Base-by-base conservation (phyloP, 2,113 vertebrate genomes). In the Phalacrocorax pelagicus region DNA sequence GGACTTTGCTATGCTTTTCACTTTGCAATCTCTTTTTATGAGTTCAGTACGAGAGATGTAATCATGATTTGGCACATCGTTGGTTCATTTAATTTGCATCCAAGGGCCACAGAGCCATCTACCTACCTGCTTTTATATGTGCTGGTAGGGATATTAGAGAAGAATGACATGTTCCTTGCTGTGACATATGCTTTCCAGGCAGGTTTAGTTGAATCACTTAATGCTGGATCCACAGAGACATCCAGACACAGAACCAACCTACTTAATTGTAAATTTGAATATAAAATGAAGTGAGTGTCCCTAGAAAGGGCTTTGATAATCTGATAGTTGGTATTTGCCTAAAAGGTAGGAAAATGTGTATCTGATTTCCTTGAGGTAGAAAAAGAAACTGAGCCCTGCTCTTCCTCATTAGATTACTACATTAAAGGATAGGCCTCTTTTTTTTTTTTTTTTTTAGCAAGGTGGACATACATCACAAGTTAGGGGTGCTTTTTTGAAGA, bases 251-350 rank as follows among this genome's bases (percentile, higher is more conserved):
- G 70, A 91, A 61, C 66, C 87, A 95, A 92, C 65, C 69, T 87
- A 91, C 86, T 95, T 89, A 81, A 95, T 97, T 96, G 95, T 40
- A 75, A 92, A 95, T 95, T 94, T 96, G 89, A 96, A 96, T 95
- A 94, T 89, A 57, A 96, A 97, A 96, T 94, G 49, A 96, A 82
- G 65, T 57, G 57, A 91, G 36, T 84, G 61, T 94, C 93, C 91
- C 84, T 79, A 85, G 94, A 95, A 97, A 91, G 70, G 36, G 14
- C 71, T 95, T 94, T 95, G 74, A 85, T 94, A 95, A 92, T 89
- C 42, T 87, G 38, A 72, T 72, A 94, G 72, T 85, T 5, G 4
- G 54, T 52, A 87, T 96, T 92, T 96, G 86, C 86, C 93, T 92
- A 87, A 95, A 95, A 95, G 86, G 32, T 79, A 89, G 52, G 65